Evolutionary conservation across 2,113 vertebrate species (phyloP).

Genomic region (Nipponia nippon): DNA sequence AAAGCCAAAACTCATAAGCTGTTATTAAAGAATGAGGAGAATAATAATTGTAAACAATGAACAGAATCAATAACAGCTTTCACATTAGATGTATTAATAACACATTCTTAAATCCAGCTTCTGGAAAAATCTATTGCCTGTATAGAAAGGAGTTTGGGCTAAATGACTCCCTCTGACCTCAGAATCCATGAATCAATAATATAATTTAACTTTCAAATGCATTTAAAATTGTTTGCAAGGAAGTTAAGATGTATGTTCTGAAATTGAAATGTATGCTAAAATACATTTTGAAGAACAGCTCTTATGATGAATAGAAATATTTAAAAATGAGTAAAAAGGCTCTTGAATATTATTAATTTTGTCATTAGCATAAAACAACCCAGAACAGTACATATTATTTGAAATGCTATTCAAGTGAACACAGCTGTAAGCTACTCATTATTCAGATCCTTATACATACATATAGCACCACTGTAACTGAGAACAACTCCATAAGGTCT

Average conservation of each 20-base stretch:
- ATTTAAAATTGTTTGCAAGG: neutral
- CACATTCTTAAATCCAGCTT: neutral
- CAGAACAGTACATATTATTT: neutral
- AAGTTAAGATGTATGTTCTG: neutral
- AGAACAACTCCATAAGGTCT: neutral
- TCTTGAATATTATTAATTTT: neutral
- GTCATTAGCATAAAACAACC: neutral
- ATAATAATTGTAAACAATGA: neutral
- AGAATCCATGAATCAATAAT: neutral
- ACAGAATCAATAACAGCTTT: neutral
- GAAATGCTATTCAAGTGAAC: neutral
- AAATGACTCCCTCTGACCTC: constrained; percentile 1
- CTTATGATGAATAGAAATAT: neutral
- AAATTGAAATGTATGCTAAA: neutral
- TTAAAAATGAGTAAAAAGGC: neutral
- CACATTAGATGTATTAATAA: neutral
- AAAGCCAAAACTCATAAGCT: neutral
- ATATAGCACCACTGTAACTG: neutral
- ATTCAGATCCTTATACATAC: neutral
- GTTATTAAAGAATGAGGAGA: neutral
- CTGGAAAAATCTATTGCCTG: neutral
- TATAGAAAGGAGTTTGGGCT: neutral
- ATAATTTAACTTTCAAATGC: constrained; percentile 22
- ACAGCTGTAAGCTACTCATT: neutral
- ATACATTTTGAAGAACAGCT: neutral